Percentiles rank a stretch among this genome's conserved stretches.
phyloP scores from a whole-genome alignment of 2,888 invertebrate species.

The Ophion costatus region DNA sequence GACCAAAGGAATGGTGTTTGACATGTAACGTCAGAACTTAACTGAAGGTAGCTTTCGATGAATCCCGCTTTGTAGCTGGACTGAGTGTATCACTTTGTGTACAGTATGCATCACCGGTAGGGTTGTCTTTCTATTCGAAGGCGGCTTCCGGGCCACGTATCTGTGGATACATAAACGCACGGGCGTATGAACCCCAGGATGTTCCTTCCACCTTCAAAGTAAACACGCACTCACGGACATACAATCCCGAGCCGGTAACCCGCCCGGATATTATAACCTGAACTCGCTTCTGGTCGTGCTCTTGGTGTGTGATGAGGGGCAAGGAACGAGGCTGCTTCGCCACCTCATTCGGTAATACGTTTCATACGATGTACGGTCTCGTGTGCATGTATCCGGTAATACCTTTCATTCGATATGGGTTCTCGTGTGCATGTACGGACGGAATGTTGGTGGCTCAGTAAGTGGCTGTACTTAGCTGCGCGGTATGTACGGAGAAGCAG shows the following conservation, averaged over 20 bases:
- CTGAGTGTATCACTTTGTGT: neutral
- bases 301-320: constrained; percentile 14
- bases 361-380: neutral
- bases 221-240: constrained; percentile 51
- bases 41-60: neutral
- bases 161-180: constrained; percentile 5
- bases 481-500: neutral
- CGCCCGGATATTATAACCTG: constrained; percentile 21
- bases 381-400: neutral
- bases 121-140: neutral
- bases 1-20: neutral
- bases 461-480: constrained; percentile 18
- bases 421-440: neutral
- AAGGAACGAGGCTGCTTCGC: constrained; percentile 16
- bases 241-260: constrained; percentile 33
- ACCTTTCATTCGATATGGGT: neutral
- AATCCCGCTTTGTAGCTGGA: neutral
- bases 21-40: neutral
- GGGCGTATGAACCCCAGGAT: constrained; percentile 40
- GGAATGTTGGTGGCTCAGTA: constrained; percentile 34
- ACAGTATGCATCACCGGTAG: neutral
- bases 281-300: constrained; percentile 6
- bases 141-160: constrained; percentile 15
- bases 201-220: constrained; percentile 41
- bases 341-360: neutral